Conservation (phyloP, 1,140 invertebrate species). For the Eufriesea mexicana region DNA sequence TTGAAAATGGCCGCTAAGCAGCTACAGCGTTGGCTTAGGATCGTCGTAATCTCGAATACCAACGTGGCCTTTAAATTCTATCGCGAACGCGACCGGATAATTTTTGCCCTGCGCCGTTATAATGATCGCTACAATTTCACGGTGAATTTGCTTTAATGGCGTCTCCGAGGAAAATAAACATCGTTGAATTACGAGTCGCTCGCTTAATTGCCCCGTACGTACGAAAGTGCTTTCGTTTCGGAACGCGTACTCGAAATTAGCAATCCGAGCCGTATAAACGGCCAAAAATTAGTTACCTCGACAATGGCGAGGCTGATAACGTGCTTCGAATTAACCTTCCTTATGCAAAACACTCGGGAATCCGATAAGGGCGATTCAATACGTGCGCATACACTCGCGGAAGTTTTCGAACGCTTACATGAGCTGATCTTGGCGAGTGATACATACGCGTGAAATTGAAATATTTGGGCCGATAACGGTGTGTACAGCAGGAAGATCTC, state of each 20-base stretch:
- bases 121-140: conserved; percentile 4
- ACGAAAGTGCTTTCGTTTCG: neutral
- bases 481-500: too few relatives aligned
- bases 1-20: conserved; percentile 1
- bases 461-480: too few relatives aligned
- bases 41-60: conserved; percentile 30
- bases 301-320: neutral
- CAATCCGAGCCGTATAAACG: neutral
- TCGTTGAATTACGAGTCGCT: neutral
- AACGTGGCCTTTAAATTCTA: conserved; percentile 29
- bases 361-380: conserved; percentile 2
- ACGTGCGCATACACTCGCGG: too few relatives aligned
- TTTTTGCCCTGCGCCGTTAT: neutral
- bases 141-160: conserved; percentile 15
- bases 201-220: neutral
- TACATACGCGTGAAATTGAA: too few relatives aligned
- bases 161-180: neutral
- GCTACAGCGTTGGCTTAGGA: conserved; percentile 21
- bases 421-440: too few relatives aligned
- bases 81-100: neutral
- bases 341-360: neutral
- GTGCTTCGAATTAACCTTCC: neutral
- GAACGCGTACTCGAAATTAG: neutral
- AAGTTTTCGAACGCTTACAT: too few relatives aligned
- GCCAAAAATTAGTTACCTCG: neutral